Percentiles rank a stretch among this genome's conserved stretches.
phyloP scores from a whole-genome alignment of 2,888 invertebrate species.

The Drosophila aldrichi region DNA sequence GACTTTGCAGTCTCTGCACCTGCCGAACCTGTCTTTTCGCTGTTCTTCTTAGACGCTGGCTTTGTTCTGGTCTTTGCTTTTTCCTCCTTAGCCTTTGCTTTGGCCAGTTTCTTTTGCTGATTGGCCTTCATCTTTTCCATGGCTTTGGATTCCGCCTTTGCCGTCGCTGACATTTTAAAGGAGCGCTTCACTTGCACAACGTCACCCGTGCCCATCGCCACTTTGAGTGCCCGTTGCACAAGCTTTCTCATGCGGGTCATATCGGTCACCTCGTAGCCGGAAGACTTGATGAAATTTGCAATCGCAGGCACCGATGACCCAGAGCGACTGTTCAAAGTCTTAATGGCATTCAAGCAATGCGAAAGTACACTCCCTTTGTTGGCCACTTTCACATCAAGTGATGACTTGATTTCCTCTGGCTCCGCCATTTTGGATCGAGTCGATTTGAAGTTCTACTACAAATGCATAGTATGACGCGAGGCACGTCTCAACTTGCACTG shows the following conservation, averaged over 20 bases:
- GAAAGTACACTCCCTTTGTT: not conserved
- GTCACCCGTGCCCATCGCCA: conserved; percentile 4
- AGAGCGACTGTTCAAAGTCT: conserved; percentile 9
- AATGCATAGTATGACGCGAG: not conserved
- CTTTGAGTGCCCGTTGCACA: conserved; percentile 18
- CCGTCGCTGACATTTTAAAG: conserved; percentile 16
- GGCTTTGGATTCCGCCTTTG: not conserved
- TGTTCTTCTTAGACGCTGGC: not conserved
- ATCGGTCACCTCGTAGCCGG: conserved; percentile 16
- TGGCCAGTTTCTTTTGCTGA: conserved; percentile 1
- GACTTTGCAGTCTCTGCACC: not conserved
- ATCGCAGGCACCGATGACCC: conserved; percentile 42
- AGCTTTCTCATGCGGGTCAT: not conserved
- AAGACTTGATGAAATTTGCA: conserved; percentile 18
- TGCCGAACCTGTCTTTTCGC: not conserved
- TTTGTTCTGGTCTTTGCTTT: not conserved
- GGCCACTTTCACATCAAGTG: not conserved
- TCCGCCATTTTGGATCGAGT: not conserved
- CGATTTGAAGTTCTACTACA: not conserved
- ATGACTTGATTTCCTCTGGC: not conserved
- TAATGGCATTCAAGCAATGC: conserved; percentile 13
- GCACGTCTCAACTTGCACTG: not conserved
- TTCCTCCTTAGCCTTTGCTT: conserved; percentile 8
- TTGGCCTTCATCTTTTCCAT: conserved; percentile 26
- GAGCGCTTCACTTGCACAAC: conserved; percentile 29